Evolutionary conservation across 2,888 invertebrate genomes (phyloP), one percentile per base, ranked within the genome.

Genomic region (Amitus sp.): DNA sequence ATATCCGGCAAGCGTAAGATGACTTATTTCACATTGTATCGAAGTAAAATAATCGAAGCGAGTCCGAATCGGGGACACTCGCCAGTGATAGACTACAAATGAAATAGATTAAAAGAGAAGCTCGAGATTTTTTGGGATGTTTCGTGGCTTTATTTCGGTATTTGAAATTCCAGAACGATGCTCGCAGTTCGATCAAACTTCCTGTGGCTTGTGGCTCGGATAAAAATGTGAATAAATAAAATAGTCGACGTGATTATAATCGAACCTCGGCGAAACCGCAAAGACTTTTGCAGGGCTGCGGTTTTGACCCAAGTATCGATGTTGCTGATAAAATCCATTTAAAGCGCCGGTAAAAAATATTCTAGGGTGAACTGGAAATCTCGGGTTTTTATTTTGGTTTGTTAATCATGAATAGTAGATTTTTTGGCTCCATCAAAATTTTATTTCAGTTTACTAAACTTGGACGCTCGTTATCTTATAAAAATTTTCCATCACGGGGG

Each of bases 171-270:
- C 10, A 33, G n/a, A 33, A 33, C 9, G 33, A 33, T n/a, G 3
- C n/a, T 33, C 9, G 12, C n/a, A 23, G 7, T 23, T 23, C 37
- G 37, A 37, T 23, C 23, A 39, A 49, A 30, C 30, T 42, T 42
- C 46, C 42, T 68, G 70, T 65, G 68, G 67, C 62, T 56, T 68
- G 70, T 58, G 70, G 71, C 67, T 69, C 62, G 61, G 65, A 61
- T 60, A 67, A 64, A 64, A 68, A 65, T 61, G 67, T 71, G 70
- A 66, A 71, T 72, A 70, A 72, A 69, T 70, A 64, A 72, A 67
- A 55, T 55, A 54, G 61, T 68, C 60, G 45, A 28, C 28, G 51
- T 60, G 65, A 66, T 69, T 67, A 67, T 47, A 63, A 60, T 51
- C n/a, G 56, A 61, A 67, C 66, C 56, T 60, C 62, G 57, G 62